A percentile compares a stretch with the other conserved stretches of the same genome.
Evolutionary conservation across 2,888 invertebrate genomes (phyloP).

Genomic region (Tipula lateralis): DNA sequence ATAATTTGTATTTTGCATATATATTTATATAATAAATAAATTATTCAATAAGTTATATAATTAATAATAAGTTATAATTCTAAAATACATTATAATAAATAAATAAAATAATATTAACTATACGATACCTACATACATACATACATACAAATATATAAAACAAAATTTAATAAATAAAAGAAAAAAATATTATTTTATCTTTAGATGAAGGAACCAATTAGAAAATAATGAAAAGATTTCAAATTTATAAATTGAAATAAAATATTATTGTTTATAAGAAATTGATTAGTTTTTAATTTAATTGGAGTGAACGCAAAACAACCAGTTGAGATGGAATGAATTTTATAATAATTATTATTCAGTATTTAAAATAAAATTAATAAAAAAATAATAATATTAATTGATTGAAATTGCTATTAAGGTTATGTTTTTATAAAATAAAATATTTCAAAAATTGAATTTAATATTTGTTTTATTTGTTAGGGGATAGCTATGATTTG

Average conservation of each 20-base stretch:
- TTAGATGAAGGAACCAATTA: constrained; percentile 4
- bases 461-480: neutral
- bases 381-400: neutral
- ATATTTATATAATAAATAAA: neutral
- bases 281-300: neutral
- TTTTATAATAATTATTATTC: neutral
- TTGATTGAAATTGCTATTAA: neutral
- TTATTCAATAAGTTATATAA: neutral
- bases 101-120: neutral
- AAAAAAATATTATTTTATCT: neutral
- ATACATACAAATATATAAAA: neutral
- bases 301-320: neutral
- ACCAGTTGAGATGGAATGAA: neutral
- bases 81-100: neutral
- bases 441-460: neutral
- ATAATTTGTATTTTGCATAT: too few relatives aligned
- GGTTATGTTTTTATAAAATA: constrained; percentile 11
- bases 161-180: neutral
- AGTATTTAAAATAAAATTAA: neutral
- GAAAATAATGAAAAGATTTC: neutral
- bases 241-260: neutral
- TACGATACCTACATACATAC: neutral
- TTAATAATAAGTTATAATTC: neutral
- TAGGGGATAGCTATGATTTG: too few relatives aligned
- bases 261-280: neutral